Percentiles rank a stretch among this genome's conserved stretches.
Conservation (phyloP, 1,140 invertebrate species). For the Acyrthosiphon pisum region DNA sequence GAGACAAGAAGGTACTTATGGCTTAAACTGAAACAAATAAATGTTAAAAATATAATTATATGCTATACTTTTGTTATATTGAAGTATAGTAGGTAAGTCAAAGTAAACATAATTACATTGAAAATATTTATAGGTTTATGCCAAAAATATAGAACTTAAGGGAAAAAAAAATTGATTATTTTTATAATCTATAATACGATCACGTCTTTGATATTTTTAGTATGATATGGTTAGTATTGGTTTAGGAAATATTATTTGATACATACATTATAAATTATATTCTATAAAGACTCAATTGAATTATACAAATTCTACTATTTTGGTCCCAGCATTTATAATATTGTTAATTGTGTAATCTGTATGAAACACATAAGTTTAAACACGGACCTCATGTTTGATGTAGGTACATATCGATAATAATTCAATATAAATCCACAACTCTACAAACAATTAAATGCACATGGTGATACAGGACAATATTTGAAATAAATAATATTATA, state of each 20-base stretch:
- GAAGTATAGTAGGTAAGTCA: neutral
- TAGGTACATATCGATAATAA: neutral
- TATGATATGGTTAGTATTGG: conserved; percentile 17
- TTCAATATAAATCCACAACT: neutral
- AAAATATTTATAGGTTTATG: neutral
- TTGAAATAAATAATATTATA: neutral
- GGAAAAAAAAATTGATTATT: neutral
- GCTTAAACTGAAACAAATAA: neutral
- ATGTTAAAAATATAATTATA: neutral
- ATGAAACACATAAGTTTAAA: neutral
- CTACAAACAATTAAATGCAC: neutral
- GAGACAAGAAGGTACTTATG: neutral
- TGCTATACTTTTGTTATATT: neutral
- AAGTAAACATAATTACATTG: neutral
- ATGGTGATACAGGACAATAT: neutral
- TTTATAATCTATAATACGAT: neutral
- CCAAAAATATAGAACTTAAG: neutral
- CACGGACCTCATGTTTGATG: neutral
- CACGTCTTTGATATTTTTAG: neutral
- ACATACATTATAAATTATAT: neutral
- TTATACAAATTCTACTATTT: conserved; percentile 1
- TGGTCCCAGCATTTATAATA: conserved; percentile 25
- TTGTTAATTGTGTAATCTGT: neutral
- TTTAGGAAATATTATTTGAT: neutral
- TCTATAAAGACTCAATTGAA: neutral